A percentile compares a stretch with the other conserved stretches of the same genome.
Evolutionary conservation across 2,113 vertebrate genomes (phyloP).

Genomic region (Poeciliopsis turrubarensis): DNA sequence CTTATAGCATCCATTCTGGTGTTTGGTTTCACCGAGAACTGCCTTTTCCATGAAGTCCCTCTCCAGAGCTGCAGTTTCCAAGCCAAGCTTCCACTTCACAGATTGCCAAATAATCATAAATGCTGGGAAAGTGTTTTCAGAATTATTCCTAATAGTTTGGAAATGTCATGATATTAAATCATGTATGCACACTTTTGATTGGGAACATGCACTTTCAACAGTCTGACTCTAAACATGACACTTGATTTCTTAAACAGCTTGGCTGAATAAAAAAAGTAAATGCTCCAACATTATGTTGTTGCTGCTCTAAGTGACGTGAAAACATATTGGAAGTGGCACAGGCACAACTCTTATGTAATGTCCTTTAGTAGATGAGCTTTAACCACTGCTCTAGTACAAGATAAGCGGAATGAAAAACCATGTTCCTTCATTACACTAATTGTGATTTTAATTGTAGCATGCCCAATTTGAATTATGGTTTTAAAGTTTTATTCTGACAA

Average conservation of each 20-base stretch:
- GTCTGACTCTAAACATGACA: conserved; percentile 66
- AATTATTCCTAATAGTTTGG: too few relatives aligned
- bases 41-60: too few relatives aligned
- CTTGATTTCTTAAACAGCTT: conserved; percentile 53
- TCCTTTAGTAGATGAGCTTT: conserved; percentile 31
- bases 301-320: conserved; percentile 52
- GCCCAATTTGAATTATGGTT: conserved; percentile 25
- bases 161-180: too few relatives aligned
- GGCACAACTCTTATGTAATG: conserved; percentile 39
- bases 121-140: too few relatives aligned
- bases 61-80: too few relatives aligned
- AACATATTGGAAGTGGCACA: conserved; percentile 31
- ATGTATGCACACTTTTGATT: too few relatives aligned
- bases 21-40: too few relatives aligned
- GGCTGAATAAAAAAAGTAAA: conserved; percentile 69
- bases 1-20: too few relatives aligned
- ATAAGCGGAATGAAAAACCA: conserved; percentile 29
- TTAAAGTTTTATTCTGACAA: conserved; percentile 21
- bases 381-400: conserved; percentile 34
- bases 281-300: conserved; percentile 59
- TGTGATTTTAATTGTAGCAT: conserved; percentile 21
- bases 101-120: too few relatives aligned
- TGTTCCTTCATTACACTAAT: conserved; percentile 37
- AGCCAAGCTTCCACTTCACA: too few relatives aligned
- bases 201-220: neutral